Evolutionary conservation across 2,113 vertebrate genomes (phyloP), one percentile per base, ranked within the genome.

Genomic region (Etheostoma cragini): DNA sequence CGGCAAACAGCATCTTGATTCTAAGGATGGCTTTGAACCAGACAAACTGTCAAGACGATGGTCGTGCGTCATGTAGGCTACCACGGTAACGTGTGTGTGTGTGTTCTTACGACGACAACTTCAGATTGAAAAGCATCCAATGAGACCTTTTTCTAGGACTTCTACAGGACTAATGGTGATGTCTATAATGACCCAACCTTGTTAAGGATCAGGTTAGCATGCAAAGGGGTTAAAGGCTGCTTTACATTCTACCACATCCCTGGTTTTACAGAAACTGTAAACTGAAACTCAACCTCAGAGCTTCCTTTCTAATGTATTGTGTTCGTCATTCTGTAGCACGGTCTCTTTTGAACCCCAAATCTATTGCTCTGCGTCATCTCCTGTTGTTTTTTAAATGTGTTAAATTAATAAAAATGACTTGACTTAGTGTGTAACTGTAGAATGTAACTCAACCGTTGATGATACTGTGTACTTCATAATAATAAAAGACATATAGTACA

Each of bases 1-100:
- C 56, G 35, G 63, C 63, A 72, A 88, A 69, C 60, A 52, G 72
- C 50, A 46, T 68, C 46, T 64, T 47, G 45, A 72, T 84, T 82
- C 81, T 54, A 5, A 5, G 58, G 82, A 80, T 83, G 35, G 57
- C 60, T 54, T 10, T 24, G 42, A 78, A 64, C 6, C 30, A 65
- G 54, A 86, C 62, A 73, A 76, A 45, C 63, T 70, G 67, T 76
- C 42, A 61, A 69, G 61, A 66, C 2, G 6, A n/a, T 46, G 24
- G 35, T 12, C 8, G 30, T 80, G 38, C 21, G 61, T 88, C 86
- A 83, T 19, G 2, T 54, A 8, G n/a, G 17, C 22, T 57, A 24
- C 54, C 75, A 66, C 80, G 78, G 50, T 13, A 68, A 47, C 2
- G 4, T 30, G 75, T 52, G 53, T 42, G 58, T 56, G 56, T 66